Evolutionary conservation across 2,888 invertebrate genomes (phyloP), one percentile per base, ranked within the genome.

Genomic region (Ypsolopha scabrella): DNA sequence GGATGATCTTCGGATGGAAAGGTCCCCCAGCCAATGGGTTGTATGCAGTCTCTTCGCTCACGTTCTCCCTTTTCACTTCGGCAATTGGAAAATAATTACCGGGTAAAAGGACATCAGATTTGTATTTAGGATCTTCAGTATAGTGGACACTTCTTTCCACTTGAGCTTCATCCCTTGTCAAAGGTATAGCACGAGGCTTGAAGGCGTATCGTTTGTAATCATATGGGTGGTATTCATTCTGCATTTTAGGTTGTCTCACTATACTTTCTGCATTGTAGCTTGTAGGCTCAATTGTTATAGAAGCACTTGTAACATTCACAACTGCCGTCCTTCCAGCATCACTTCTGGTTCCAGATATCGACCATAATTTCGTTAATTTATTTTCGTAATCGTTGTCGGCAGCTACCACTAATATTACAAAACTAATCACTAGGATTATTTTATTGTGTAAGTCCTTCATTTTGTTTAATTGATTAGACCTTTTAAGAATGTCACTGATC

Each of bases 11-110:
- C 41, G 83, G 75, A 53, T 70, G 69, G 58, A 82, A 83, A 50
- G 62, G 57, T 41, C 60, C 64, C 51, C 61, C 61, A 52, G 58
- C 56, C 51, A 61, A 49, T 7, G 63, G 61, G 51, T 64, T 63
- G 45, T 60, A 65, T 34, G 58, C 45, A 7, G 50, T 56, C 48
- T 63, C 62, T 48, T 66, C 59, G 47, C 62, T 62, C 38, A 56
- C 55, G 49, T 67, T 67, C 41, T 62, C 63, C 62, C 78, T 78
- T 75, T 80, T 85, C 77, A 75, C 78, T 72, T 80, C 79, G 76
- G 80, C 77, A 80, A 85, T 85, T 72, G 73, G 68, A 53, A 76
- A 67, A 68, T 79, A 85, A 82, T 82, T 82, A 74, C 83, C 85
- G 62, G 83, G 80, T 75, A 82, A 81, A 77, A 81, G 83, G 58